These are phyloP conservation scores for Venturia canescens DNA, from an alignment of 1,140 invertebrate genomes.

Conservation along the genomic window DNA sequence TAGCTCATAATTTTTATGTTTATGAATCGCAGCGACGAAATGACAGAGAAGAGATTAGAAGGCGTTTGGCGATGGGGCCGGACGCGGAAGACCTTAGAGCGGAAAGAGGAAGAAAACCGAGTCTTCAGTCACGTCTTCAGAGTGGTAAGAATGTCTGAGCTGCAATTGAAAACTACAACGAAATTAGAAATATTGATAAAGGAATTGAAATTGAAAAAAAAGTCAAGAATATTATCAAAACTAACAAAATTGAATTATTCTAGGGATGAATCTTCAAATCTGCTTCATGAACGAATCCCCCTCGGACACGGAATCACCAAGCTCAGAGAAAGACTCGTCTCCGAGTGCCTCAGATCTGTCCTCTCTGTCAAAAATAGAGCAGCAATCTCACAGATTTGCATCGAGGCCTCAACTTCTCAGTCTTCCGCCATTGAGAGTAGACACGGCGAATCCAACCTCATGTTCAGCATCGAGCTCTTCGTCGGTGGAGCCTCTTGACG, in stretches of 20 bases:
- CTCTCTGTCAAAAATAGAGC: conserved; percentile 50
- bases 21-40: conserved; percentile 86
- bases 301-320: conserved; percentile 87
- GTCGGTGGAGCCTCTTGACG: conserved; percentile 70
- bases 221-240: not conserved
- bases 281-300: conserved; percentile 96
- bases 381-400: conserved; percentile 57
- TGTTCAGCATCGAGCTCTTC: conserved; percentile 24
- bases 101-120: conserved; percentile 87
- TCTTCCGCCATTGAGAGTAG: conserved; percentile 70
- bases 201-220: conserved; percentile 16
- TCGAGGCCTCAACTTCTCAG: conserved; percentile 69
- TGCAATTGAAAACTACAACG: not conserved
- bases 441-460: conserved; percentile 58
- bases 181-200: not conserved
- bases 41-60: conserved; percentile 94
- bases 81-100: conserved; percentile 85
- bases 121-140: conserved; percentile 90
- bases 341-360: conserved; percentile 5
- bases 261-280: conserved; percentile 95
- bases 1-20: conserved; percentile 60
- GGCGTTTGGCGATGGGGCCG: conserved; percentile 90
- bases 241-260: conserved; percentile 59
- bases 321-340: conserved; percentile 81
- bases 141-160: conserved; percentile 81